Conservation (phyloP, 1,140 invertebrate genomes). For the Tribolium castaneum region DNA sequence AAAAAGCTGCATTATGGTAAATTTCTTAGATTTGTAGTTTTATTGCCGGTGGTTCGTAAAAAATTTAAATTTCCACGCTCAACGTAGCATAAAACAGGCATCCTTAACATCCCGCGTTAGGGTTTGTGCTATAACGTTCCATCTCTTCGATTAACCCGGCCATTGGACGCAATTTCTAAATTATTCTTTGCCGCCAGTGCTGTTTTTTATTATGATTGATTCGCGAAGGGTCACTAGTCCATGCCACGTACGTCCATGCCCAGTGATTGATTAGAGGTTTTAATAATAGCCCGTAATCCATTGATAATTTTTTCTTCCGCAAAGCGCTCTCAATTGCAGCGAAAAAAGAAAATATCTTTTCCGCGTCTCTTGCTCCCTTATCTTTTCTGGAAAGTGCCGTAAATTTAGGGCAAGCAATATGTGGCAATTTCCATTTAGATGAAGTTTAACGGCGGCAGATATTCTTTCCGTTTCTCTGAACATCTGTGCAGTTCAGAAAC, state of each 20-base stretch:
- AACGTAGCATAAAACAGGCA: neutral
- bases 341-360: constrained; percentile 26
- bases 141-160: constrained; percentile 4
- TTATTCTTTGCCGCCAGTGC: constrained; percentile 18
- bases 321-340: neutral
- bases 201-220: constrained; percentile 33
- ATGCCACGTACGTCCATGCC: constrained; percentile 2
- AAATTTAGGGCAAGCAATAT: constrained; percentile 41
- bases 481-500: constrained; percentile 37
- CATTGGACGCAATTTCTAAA: constrained; percentile 16
- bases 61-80: neutral
- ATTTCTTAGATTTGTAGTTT: too few species aligned
- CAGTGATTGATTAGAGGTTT: constrained; percentile 33
- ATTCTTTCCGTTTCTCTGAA: constrained; percentile 39
- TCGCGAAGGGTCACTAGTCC: neutral
- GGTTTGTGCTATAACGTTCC: constrained; percentile 6
- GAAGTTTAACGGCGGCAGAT: constrained; percentile 41
- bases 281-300: constrained; percentile 26
- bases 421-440: constrained; percentile 47
- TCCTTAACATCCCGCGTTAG: neutral
- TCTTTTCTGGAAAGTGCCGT: constrained; percentile 34
- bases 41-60: neutral
- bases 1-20: too few species aligned
- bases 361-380: constrained; percentile 28
- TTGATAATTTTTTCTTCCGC: neutral